These are phyloP conservation scores for Marmota monax DNA, from an alignment of 2,113 vertebrate species.

Conservation along the genomic window DNA sequence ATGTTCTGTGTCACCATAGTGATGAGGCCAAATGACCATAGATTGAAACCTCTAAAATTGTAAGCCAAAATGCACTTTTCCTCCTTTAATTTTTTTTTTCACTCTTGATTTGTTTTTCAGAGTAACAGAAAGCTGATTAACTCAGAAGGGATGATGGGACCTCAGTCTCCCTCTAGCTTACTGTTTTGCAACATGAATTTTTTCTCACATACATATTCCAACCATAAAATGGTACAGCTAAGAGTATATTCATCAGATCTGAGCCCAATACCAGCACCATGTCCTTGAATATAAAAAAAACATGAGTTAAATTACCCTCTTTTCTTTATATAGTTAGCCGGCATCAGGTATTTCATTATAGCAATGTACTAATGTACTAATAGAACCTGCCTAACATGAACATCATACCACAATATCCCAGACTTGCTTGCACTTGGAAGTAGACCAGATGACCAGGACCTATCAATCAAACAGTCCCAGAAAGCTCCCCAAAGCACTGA, in stretches of 20 bases:
- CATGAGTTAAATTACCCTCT: not conserved
- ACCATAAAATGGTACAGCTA: not conserved
- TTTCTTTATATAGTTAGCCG: not conserved
- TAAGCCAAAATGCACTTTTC: not conserved
- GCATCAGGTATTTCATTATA: not conserved
- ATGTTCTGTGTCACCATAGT: not conserved
- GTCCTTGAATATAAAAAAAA: not conserved
- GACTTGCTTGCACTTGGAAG: not conserved
- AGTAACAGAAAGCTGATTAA: not conserved
- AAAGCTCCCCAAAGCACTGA: not conserved
- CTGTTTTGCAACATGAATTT: not conserved
- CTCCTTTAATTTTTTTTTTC: not conserved
- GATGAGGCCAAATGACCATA: not conserved
- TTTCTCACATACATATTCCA: not conserved
- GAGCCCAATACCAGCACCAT: not conserved
- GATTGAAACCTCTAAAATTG: not conserved
- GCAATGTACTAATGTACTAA: not conserved
- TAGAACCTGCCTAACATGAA: not conserved
- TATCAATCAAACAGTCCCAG: not conserved
- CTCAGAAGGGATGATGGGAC: not conserved
- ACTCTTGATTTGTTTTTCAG: too few species aligned
- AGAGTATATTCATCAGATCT: not conserved
- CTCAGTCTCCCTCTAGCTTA: not conserved
- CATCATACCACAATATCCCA: not conserved
- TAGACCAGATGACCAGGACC: not conserved